Percentiles rank a stretch among this genome's conserved stretches.
Conservation (phyloP, 1,140 invertebrate species). For the Hydropsyche tenuis region DNA sequence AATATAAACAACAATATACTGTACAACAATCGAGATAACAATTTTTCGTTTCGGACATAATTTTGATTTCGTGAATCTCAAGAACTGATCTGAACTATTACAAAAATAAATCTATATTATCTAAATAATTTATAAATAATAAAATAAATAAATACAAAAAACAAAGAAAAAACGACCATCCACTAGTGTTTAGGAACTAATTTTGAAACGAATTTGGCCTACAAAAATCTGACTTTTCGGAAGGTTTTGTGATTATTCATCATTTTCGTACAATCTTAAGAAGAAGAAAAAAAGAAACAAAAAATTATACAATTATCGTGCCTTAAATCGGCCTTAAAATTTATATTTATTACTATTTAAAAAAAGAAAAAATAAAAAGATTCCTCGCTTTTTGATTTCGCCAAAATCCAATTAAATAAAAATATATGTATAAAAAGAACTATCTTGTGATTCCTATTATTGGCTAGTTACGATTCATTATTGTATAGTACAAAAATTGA, state of each 20-base stretch:
- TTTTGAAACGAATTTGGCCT: constrained; percentile 45
- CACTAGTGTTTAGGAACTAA: constrained; percentile 44
- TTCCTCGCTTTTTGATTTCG: constrained; percentile 35
- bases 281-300: constrained; percentile 31
- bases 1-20: constrained; percentile 37
- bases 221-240: constrained; percentile 34
- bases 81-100: constrained; percentile 22
- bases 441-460: constrained; percentile 33
- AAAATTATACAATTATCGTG: constrained; percentile 47
- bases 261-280: constrained; percentile 29
- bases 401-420: constrained; percentile 20
- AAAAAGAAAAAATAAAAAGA: constrained; percentile 36
- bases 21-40: constrained; percentile 41
- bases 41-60: constrained; percentile 44
- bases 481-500: constrained; percentile 37
- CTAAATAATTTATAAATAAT: constrained; percentile 38
- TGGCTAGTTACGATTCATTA: constrained; percentile 38
- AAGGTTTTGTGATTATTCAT: constrained; percentile 31
- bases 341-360: constrained; percentile 49
- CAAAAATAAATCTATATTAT: constrained; percentile 32
- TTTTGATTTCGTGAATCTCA: constrained; percentile 35
- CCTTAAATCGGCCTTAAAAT: constrained; percentile 51
- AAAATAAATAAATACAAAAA: constrained; percentile 22
- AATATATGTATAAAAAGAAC: constrained; percentile 21
- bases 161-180: constrained; percentile 45